Base-by-base conservation (phyloP, 1,140 invertebrate genomes). In the Eupeodes corollae region DNA sequence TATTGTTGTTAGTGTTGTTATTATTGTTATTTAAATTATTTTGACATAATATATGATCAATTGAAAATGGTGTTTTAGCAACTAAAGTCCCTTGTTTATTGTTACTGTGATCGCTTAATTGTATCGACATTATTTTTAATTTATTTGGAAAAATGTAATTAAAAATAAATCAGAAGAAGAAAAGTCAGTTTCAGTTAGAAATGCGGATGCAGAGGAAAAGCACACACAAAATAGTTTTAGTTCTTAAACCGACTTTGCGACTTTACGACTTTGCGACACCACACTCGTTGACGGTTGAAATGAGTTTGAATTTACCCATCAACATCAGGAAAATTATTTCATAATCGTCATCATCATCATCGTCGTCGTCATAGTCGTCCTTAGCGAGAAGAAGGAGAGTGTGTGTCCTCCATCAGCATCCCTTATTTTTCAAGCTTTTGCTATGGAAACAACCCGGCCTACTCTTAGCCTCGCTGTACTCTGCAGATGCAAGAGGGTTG, bases 271-370 rank as follows among this genome's bases (percentile, higher is more conserved):
- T 26, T 26, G 21, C 21, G 21, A 26, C 21, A 26, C 21, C 21
- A 26, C 21, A 55, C 59, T 60, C 61, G 62, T 65, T 61, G 61
- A 65, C 62, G 61, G 62, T 65, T 55, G 59, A 61, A 56, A 58
- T 65, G 57, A 63, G 60, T 63, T 63, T 59, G 61, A 44, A 63
- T 63, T 63, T 61, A 63, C 61, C 61, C 60, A 60, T 61, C 61
- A 63, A 61, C 56, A 63, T 63, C 61, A 58, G 61, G 21, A 55
- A 63, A 63, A 63, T 63, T 54, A 58, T 56, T 63, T 26, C 55
- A 58, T 63, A 63, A 54, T 58, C 58, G 43, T 18, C 19, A 31
- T 19, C 34, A 39, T 56, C 54, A 14, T 16, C 16, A n/a, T 19
- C 42, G 6, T 10, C 13, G 43, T 11, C 32, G 18, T 35, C 30